Evolutionary conservation across 2,113 vertebrate genomes (phyloP).

Genomic region (Pomatostomus ruficeps): DNA sequence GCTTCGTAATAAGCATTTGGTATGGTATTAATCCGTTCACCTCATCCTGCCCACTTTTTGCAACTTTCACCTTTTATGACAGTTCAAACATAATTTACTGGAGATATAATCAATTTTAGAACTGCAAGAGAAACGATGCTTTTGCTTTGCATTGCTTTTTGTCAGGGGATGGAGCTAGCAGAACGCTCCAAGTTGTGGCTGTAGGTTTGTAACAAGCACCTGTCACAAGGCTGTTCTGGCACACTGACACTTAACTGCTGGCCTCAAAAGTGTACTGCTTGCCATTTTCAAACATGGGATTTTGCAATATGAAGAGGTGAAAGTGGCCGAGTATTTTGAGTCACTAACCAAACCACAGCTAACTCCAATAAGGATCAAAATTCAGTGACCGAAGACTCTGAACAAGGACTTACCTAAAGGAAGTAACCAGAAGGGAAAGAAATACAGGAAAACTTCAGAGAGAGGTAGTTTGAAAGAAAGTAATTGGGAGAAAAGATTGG

Average conservation of each 20-base stretch:
- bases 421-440: neutral
- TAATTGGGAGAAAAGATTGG: neutral
- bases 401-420: neutral
- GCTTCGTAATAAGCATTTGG: neutral
- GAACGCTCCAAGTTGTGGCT: neutral
- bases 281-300: neutral
- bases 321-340: neutral
- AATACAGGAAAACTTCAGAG: neutral
- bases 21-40: neutral
- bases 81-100: neutral
- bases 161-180: fast-evolving
- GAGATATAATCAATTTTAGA: neutral
- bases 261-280: neutral
- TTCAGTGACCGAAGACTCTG: neutral
- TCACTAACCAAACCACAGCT: neutral
- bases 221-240: neutral
- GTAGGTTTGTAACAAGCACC: neutral
- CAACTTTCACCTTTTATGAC: neutral
- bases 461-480: neutral
- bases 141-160: neutral
- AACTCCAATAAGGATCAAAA: neutral
- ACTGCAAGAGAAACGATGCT: fast-evolving
- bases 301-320: neutral
- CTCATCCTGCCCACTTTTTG: neutral
- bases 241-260: neutral